A percentile compares a stretch with the other conserved stretches of the same genome.
These are phyloP conservation scores for Trypoxylon attenuatum DNA, from an alignment of 2,888 invertebrate species.

Conservation along the genomic window DNA sequence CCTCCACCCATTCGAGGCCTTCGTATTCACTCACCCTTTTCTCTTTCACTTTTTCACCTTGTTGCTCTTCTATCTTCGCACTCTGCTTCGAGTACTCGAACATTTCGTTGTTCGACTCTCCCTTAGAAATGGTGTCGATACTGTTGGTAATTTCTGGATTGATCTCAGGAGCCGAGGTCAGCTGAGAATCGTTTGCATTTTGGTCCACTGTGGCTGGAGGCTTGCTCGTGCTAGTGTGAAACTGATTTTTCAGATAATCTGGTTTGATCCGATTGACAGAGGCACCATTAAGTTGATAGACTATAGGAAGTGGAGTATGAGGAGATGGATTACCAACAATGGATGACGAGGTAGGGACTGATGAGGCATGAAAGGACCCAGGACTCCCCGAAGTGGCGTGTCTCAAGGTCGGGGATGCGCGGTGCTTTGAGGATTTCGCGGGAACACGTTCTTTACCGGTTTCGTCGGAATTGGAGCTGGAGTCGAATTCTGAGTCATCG, in stretches of 20 bases:
- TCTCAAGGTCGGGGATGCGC: conserved; percentile 20
- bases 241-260: conserved; percentile 6
- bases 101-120: not conserved
- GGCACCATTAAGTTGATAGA: conserved; percentile 39
- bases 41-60: conserved; percentile 3
- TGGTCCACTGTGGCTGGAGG: not conserved
- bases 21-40: conserved; percentile 61
- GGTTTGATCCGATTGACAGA: conserved; percentile 7
- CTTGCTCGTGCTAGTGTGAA: not conserved
- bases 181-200: not conserved
- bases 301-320: conserved; percentile 46
- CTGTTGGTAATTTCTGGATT: not conserved
- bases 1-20: conserved; percentile 70
- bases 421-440: conserved; percentile 21
- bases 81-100: conserved; percentile 9
- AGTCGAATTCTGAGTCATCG: conserved; percentile 69
- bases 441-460: conserved; percentile 10
- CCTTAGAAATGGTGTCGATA: not conserved
- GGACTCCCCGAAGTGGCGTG: conserved; percentile 30
- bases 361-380: conserved; percentile 52
- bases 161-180: not conserved
- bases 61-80: no score
- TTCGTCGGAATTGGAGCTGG: conserved; percentile 61
- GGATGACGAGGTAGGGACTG: conserved; percentile 23
- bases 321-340: conserved; percentile 28